Percentiles rank a stretch among this genome's conserved stretches.
Evolutionary conservation across 2,888 invertebrate genomes (phyloP).

Genomic region (Carcina quercana): DNA sequence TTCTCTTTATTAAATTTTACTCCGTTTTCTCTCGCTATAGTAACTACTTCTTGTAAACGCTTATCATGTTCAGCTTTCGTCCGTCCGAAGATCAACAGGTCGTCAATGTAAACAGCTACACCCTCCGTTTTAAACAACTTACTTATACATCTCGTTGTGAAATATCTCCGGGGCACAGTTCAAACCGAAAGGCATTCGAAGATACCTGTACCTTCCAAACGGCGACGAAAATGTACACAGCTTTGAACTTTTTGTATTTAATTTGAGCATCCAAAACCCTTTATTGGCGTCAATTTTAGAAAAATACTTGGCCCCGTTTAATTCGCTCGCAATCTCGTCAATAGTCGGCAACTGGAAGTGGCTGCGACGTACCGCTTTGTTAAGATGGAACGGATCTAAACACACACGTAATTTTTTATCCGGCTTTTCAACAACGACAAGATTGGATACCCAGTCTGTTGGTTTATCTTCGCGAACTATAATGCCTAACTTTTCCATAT

Average conservation of each 20-base stretch:
- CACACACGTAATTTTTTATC: not conserved
- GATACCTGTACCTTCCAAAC: conserved; percentile 15
- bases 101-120: too few relatives aligned
- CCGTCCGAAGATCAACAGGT: conserved; percentile 9
- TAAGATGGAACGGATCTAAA: conserved; percentile 8
- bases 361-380: conserved; percentile 9
- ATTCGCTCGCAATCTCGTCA: conserved; percentile 10
- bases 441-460: conserved; percentile 17
- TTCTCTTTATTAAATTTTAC: conserved; percentile 13
- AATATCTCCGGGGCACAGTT: conserved; percentile 20
- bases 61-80: conserved; percentile 11
- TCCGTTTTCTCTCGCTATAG: conserved; percentile 3
- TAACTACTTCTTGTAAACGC: conserved; percentile 7
- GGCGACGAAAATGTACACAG: too few relatives aligned
- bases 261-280: conserved; percentile 17
- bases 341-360: conserved; percentile 17
- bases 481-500: conserved; percentile 11
- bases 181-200: conserved; percentile 18
- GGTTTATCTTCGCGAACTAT: conserved; percentile 14
- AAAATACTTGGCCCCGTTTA: conserved; percentile 11
- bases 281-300: conserved; percentile 15
- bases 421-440: conserved; percentile 15
- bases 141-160: conserved; percentile 13
- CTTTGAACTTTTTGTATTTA: conserved; percentile 18
- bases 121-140: too few relatives aligned